These are phyloP conservation scores for Heliconius congener DNA, from an alignment of 1,140 invertebrate genomes.

Conservation along the genomic window DNA sequence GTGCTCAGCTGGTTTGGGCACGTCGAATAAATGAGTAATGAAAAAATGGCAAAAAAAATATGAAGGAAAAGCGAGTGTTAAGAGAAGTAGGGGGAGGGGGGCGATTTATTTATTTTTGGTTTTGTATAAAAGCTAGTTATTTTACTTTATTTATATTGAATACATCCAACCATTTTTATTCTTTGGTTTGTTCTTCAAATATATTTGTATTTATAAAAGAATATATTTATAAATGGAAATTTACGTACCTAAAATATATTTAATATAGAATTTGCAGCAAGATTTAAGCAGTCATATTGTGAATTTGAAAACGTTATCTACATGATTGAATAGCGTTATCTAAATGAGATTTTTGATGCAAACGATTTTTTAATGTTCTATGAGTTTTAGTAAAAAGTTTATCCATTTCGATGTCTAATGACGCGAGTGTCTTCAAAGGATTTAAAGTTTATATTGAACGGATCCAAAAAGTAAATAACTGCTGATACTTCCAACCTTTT, in stretches of 20 bases:
- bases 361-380: slow-evolving; percentile 38
- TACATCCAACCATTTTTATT: slow-evolving; percentile 8
- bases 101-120: too few relatives aligned
- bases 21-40: too few relatives aligned
- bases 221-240: too few relatives aligned
- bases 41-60: too few relatives aligned
- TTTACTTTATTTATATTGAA: slow-evolving; percentile 19
- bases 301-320: neutral
- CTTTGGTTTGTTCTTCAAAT: neutral
- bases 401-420: slow-evolving; percentile 48
- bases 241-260: neutral
- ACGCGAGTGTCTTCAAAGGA: slow-evolving; percentile 57
- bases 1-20: too few relatives aligned
- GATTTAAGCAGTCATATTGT: neutral
- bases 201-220: too few relatives aligned
- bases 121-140: neutral
- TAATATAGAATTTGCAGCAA: neutral
- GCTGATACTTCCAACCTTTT: slow-evolving; percentile 74
- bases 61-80: too few relatives aligned
- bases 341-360: slow-evolving; percentile 27
- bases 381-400: slow-evolving; percentile 33
- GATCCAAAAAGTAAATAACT: slow-evolving; percentile 74
- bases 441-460: slow-evolving; percentile 73
- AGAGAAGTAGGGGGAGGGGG: too few relatives aligned
- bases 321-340: slow-evolving; percentile 16